phyloP scores from a whole-genome alignment of 2,797 vertebrate genomes.

The Lepilemur septentrionalis region DNA sequence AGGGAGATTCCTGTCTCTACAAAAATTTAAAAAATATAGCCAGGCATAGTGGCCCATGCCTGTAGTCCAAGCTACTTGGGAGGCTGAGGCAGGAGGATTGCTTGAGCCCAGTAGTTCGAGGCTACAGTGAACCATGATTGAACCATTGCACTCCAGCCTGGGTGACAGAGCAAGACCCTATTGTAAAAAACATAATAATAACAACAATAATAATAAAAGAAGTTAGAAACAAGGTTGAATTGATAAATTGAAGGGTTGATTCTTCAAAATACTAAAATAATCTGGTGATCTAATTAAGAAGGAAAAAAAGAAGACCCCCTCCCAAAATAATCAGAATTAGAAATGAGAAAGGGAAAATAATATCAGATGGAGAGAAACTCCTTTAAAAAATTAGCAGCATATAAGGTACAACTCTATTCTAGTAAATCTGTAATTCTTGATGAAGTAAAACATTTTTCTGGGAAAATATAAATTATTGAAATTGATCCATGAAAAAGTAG shows the following conservation, averaged over 20 bases:
- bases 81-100: neutral
- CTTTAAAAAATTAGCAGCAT: neutral
- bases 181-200: too few relatives aligned
- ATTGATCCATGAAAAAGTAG: neutral
- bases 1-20: neutral
- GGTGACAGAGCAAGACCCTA: neutral
- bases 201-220: neutral
- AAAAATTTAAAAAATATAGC: neutral
- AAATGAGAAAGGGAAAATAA: neutral
- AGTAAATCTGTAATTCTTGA: neutral
- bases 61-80: neutral
- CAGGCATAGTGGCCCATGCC: accelerated
- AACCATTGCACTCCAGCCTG: neutral
- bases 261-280: constrained; percentile 20
- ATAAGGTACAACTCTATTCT: neutral
- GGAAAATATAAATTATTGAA: neutral
- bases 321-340: neutral
- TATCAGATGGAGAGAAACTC: neutral
- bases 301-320: neutral
- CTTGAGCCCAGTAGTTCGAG: neutral
- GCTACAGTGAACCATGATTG: neutral
- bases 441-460: constrained; percentile 20
- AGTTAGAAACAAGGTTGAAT: neutral
- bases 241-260: neutral
- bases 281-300: neutral